Percentiles rank a stretch among this genome's conserved stretches.
These are phyloP conservation scores for Drosophila novamexicana DNA, from an alignment of 1,140 invertebrate genomes.

Conservation along the genomic window DNA sequence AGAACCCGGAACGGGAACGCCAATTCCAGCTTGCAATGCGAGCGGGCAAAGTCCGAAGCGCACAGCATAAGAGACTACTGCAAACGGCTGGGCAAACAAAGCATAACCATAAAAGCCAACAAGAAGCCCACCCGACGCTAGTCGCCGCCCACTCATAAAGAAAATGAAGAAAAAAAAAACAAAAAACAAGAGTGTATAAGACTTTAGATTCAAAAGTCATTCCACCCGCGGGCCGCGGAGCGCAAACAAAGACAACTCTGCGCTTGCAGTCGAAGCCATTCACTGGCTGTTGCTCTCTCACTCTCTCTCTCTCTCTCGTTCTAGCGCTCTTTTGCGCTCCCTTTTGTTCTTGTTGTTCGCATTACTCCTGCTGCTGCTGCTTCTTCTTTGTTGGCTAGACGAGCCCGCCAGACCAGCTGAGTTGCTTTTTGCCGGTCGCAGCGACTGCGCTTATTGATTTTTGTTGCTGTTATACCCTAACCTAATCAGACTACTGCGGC, in stretches of 20 bases:
- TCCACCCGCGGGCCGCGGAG: conserved; percentile 33
- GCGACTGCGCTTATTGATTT: conserved; percentile 6
- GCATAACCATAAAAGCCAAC: conserved; percentile 48
- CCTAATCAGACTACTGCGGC: not conserved
- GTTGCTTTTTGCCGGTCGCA: conserved; percentile 38
- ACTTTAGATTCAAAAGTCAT: conserved; percentile 36
- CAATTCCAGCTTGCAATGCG: conserved; percentile 20
- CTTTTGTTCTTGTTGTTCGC: conserved; percentile 19
- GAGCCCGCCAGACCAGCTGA: conserved; percentile 61
- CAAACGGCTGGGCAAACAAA: conserved; percentile 45
- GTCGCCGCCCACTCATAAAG: conserved; percentile 25
- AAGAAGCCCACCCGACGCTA: conserved; percentile 21
- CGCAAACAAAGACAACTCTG: conserved; percentile 33
- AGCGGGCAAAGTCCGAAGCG: conserved; percentile 31
- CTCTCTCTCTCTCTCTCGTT: conserved; percentile 22
- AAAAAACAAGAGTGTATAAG: conserved; percentile 5
- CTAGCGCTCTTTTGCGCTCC: conserved; percentile 18
- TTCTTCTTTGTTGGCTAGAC: conserved; percentile 59
- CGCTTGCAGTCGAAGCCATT: not conserved
- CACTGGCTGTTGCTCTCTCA: conserved; percentile 12
- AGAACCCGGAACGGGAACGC: conserved; percentile 64
- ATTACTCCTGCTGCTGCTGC: conserved; percentile 6
- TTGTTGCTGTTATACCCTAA: conserved; percentile 27
- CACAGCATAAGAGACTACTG: conserved; percentile 27
- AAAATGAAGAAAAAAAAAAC: not conserved